Conservation (phyloP, 1,140 invertebrate genomes). For the Ylistrum balloti region DNA sequence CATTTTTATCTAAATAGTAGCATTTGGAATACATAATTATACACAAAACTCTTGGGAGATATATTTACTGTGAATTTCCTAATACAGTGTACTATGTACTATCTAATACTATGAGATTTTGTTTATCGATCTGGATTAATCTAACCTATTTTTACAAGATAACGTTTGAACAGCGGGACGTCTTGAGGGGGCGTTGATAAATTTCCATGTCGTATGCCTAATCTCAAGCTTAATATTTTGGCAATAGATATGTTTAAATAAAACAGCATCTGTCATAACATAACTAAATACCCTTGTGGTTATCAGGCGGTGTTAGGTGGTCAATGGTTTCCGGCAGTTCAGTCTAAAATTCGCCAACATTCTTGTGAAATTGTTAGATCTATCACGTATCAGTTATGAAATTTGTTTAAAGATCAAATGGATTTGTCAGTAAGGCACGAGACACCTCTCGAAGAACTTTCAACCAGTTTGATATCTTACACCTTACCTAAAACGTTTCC, state of each 20-base stretch:
- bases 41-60: too few species aligned
- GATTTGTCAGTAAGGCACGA: neutral
- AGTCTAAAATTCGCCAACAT: neutral
- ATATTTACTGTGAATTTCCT: too few species aligned
- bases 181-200: neutral
- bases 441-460: neutral
- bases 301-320: neutral
- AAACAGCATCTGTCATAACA: neutral
- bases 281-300: neutral
- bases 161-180: too few species aligned
- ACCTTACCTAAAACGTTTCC: neutral
- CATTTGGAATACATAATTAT: too few species aligned
- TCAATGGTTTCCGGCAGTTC: neutral
- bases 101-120: too few species aligned
- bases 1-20: too few species aligned
- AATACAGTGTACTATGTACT: too few species aligned
- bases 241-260: neutral
- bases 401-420: neutral
- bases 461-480: neutral
- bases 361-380: neutral
- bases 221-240: neutral
- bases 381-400: neutral
- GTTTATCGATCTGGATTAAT: too few species aligned
- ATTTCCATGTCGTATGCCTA: neutral
- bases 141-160: too few species aligned